Conservation (phyloP, 2,797 vertebrate genomes). For the Liparis tanakae region DNA sequence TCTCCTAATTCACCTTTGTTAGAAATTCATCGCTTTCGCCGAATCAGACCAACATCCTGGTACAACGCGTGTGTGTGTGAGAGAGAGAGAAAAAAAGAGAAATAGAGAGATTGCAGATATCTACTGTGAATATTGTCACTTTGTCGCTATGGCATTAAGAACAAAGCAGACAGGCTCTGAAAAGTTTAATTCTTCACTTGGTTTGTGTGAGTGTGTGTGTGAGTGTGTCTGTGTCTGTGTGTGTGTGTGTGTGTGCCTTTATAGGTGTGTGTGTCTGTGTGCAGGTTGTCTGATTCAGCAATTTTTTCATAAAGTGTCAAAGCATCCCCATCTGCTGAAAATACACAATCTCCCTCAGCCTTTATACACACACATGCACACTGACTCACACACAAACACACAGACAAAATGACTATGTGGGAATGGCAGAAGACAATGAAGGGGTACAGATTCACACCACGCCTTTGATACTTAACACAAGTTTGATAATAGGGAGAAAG, state of each 20-base stretch:
- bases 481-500: slow-evolving; percentile 3
- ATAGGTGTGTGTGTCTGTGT: slow-evolving; percentile 14
- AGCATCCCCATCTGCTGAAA: slow-evolving; percentile 74
- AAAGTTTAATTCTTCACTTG: slow-evolving; percentile 63
- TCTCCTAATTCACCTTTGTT: slow-evolving; percentile 74
- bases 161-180: slow-evolving; percentile 66
- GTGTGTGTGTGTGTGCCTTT: slow-evolving; percentile 16
- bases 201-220: slow-evolving; percentile 18
- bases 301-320: slow-evolving; percentile 74
- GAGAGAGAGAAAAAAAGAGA: too few species aligned
- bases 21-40: slow-evolving; percentile 64
- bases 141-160: slow-evolving; percentile 67
- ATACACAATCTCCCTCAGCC: slow-evolving; percentile 53
- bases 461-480: not conserved
- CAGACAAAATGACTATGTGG: slow-evolving; percentile 1
- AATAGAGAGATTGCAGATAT: slow-evolving; percentile 27
- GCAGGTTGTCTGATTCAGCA: slow-evolving; percentile 58
- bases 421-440: not conserved
- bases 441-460: not conserved
- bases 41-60: slow-evolving; percentile 20
- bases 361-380: slow-evolving; percentile 8
- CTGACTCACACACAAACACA: not conserved
- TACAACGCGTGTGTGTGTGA: not conserved
- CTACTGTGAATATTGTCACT: slow-evolving; percentile 65
- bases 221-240: not conserved